A percentile compares a stretch with the other conserved stretches of the same genome.
Evolutionary conservation across 2,113 vertebrate species (phyloP).

Genomic region (Poeciliopsis prolifica): DNA sequence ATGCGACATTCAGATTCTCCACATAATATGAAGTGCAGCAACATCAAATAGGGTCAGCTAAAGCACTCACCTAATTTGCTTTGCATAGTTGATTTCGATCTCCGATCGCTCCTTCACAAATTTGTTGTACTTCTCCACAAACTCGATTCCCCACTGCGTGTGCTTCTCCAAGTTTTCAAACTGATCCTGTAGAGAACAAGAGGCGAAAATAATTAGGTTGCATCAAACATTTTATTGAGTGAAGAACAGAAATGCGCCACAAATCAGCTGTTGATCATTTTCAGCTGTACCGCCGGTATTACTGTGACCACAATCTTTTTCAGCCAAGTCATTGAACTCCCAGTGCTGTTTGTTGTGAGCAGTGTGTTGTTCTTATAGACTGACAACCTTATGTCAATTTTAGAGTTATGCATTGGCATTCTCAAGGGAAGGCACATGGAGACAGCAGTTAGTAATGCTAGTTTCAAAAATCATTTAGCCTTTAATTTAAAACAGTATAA

Average conservation of each 20-base stretch:
- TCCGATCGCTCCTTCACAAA: constrained; percentile 96
- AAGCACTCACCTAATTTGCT: constrained; percentile 93
- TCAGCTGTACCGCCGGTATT: neutral
- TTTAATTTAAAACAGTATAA: neutral
- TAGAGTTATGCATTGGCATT: neutral
- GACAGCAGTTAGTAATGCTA: neutral
- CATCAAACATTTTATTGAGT: neutral
- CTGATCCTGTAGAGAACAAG: constrained; percentile 86
- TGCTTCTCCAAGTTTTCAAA: constrained; percentile 98
- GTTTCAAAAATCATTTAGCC: neutral
- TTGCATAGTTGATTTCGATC: constrained; percentile 97
- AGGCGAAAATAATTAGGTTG: constrained; percentile 6
- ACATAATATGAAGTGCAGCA: neutral
- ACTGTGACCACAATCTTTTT: neutral
- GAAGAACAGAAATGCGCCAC: neutral
- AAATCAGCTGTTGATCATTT: too few species aligned
- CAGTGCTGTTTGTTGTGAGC: neutral
- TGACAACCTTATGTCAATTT: neutral
- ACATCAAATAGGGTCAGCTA: neutral
- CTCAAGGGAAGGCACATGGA: neutral
- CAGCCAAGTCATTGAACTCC: neutral
- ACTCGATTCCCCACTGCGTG: constrained; percentile 95
- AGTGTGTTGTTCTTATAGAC: neutral
- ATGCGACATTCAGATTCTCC: too few species aligned
- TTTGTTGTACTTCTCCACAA: constrained; percentile 94